These are phyloP conservation scores for Mallotus villosus DNA, from an alignment of 2,797 vertebrate genomes.

Conservation along the genomic window DNA sequence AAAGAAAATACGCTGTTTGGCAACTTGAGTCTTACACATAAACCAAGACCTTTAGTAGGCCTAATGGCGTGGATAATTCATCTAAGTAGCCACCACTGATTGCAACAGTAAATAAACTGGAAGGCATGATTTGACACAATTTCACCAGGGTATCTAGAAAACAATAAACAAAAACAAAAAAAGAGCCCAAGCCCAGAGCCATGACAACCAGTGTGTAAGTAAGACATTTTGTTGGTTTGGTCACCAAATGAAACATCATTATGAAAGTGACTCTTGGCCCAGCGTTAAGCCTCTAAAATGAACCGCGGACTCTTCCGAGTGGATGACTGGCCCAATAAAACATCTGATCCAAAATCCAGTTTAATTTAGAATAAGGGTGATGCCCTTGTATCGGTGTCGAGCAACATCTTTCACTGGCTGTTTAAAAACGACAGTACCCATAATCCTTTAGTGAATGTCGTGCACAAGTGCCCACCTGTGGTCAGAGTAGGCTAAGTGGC, in stretches of 20 bases:
- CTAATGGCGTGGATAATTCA: not conserved
- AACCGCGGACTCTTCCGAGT: not conserved
- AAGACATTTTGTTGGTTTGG: slow-evolving; percentile 8
- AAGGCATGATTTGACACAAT: not conserved
- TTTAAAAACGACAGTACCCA: not conserved
- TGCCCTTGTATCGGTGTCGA: not conserved
- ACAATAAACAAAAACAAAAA: not conserved
- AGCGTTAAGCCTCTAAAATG: not conserved
- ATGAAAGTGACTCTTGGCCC: not conserved
- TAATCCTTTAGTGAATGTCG: not conserved
- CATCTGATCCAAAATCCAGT: not conserved
- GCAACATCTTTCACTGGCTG: not conserved
- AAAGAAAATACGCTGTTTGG: not conserved
- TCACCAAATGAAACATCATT: not conserved
- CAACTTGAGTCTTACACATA: not conserved
- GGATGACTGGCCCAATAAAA: not conserved
- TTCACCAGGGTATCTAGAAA: not conserved
- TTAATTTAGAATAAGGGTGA: not conserved
- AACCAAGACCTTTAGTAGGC: slow-evolving; percentile 1
- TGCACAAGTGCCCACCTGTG: not conserved
- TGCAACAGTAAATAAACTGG: not conserved
- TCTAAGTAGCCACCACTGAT: not conserved
- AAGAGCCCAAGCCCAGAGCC: too few species aligned
- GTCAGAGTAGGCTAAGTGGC: not conserved
- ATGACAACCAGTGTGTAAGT: not conserved